These are phyloP conservation scores for Amazona vittata DNA, from an alignment of 2,113 vertebrate genomes.

Conservation along the genomic window DNA sequence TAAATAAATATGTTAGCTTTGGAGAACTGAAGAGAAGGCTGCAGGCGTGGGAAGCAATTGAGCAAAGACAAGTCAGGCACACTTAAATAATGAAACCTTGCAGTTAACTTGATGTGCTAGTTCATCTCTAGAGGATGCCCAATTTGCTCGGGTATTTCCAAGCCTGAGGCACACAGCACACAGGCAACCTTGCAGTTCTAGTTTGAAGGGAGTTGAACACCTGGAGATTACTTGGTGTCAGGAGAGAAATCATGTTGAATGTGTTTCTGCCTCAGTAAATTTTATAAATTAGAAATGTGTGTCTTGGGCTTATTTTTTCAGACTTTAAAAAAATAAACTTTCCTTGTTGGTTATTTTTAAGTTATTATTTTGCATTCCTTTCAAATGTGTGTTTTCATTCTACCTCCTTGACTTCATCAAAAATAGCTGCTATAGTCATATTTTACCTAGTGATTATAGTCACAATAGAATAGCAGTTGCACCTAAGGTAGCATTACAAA, in stretches of 20 bases:
- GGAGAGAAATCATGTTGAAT: constrained; percentile 11
- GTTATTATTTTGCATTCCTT: not conserved
- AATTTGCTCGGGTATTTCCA: not conserved
- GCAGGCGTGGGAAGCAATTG: not conserved
- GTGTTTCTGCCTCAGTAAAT: constrained; percentile 13
- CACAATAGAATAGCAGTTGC: not conserved
- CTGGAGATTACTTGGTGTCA: not conserved
- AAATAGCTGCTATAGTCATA: not conserved
- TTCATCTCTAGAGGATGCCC: not conserved
- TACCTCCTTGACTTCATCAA: not conserved
- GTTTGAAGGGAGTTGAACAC: constrained; percentile 24
- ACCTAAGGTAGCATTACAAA: not conserved
- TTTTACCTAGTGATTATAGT: not conserved
- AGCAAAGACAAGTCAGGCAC: not conserved
- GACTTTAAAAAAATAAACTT: not conserved
- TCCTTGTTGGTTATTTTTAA: constrained; percentile 2
- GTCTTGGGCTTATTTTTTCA: constrained; percentile 10
- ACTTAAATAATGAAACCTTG: constrained; percentile 41
- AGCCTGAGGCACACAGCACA: not conserved
- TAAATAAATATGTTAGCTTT: not conserved
- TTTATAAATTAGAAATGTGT: constrained; percentile 54
- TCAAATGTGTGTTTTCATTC: not conserved
- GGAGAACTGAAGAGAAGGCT: not conserved
- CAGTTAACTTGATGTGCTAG: not conserved
- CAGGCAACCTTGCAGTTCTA: not conserved